These are phyloP conservation scores for Netelia melanura DNA, from an alignment of 2,888 invertebrate genomes.

Conservation along the genomic window DNA sequence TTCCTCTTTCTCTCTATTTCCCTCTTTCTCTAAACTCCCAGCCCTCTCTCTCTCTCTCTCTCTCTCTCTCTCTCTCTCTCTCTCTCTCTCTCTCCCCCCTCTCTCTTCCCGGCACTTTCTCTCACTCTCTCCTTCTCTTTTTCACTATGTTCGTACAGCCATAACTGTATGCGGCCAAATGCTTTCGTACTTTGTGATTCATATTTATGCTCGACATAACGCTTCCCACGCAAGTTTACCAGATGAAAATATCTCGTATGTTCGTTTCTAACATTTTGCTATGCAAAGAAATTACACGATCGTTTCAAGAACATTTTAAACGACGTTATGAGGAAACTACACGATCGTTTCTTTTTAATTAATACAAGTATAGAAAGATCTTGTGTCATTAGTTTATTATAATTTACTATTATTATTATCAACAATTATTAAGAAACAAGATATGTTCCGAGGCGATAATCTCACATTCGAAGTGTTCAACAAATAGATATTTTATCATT, in stretches of 20 bases:
- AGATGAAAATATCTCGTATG: slow-evolving; percentile 20
- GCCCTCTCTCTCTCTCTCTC: neutral
- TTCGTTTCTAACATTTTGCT: neutral
- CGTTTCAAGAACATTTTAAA: too few species aligned
- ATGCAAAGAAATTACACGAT: neutral
- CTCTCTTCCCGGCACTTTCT: slow-evolving; percentile 2
- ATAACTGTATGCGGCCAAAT: slow-evolving; percentile 24
- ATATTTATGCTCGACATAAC: slow-evolving; percentile 21
- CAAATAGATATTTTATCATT: too few species aligned
- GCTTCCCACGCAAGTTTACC: neutral
- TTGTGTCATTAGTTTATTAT: too few species aligned
- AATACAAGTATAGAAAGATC: too few species aligned
- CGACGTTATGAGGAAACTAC: too few species aligned
- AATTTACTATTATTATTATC: too few species aligned
- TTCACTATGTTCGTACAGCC: slow-evolving; percentile 13
- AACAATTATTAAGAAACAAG: too few species aligned
- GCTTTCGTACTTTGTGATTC: slow-evolving; percentile 31
- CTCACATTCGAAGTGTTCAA: too few species aligned
- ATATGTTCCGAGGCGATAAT: too few species aligned
- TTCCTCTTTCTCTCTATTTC: neutral
- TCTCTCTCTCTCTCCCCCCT: neutral
- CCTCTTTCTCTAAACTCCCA: neutral
- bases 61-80: slow-evolving; percentile 6
- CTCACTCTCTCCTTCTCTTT: neutral
- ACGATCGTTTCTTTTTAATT: too few species aligned